phyloP scores from a whole-genome alignment of 92 coral and sea anemone genomes.

The Epizoanthus ramosus region DNA sequence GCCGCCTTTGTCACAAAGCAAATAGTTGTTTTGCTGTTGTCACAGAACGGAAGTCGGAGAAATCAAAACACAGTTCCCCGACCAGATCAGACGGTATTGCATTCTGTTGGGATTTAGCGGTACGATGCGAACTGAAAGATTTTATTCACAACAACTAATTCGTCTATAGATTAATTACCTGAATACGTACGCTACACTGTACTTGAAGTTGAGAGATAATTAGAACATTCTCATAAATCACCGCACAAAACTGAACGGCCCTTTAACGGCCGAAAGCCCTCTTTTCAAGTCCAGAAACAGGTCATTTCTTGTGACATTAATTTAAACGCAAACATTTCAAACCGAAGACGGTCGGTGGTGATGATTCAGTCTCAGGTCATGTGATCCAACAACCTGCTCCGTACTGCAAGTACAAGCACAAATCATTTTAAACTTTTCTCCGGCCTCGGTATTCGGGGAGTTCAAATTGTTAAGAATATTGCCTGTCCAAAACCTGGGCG shows the following conservation, averaged over 20 bases:
- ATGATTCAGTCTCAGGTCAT: constrained; percentile 12
- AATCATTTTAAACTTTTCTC: background rate
- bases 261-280: background rate
- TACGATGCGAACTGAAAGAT: background rate
- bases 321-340: constrained; percentile 8
- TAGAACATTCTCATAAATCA: background rate
- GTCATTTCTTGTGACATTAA: constrained; percentile 10
- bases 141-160: background rate
- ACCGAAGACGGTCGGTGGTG: background rate
- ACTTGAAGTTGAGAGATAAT: background rate
- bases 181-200: background rate
- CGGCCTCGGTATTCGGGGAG: background rate
- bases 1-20: constrained; percentile 30
- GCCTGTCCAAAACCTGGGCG: background rate
- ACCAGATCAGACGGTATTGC: constrained; percentile 13
- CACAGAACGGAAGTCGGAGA: constrained; percentile 32
- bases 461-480: background rate
- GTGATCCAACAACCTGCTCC: constrained; percentile 38
- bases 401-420: constrained; percentile 13
- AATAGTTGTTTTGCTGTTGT: constrained; percentile 37
- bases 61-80: background rate
- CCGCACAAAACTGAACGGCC: background rate
- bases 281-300: constrained; percentile 7
- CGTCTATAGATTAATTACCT: background rate
- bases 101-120: constrained; percentile 1